Base-by-base conservation (phyloP, 2,797 vertebrate species). In the Falco rusticolus region DNA sequence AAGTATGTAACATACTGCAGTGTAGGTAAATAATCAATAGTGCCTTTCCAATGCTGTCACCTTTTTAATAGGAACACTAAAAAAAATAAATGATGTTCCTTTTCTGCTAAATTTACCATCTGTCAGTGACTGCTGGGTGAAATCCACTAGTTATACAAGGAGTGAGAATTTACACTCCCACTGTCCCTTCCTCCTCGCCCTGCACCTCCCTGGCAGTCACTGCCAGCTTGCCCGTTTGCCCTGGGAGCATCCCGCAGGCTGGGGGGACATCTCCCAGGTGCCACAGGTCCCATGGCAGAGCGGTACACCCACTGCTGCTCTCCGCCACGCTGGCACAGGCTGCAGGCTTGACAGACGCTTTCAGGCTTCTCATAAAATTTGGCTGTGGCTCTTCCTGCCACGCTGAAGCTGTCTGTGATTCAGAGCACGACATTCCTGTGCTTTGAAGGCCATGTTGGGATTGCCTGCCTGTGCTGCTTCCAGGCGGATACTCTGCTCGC, bases 251-350 rank as follows among this genome's bases (percentile, higher is more conserved):
- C 21, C 39, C 19, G 19, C 34, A 16, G 56, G 25, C 81, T 11
- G 29, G 34, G 29, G 34, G 16, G 6, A 59, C 16, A 7, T 31
- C 22, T 34, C 45, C 31, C 29, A 21, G 39, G 17, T 0, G 0
- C 41, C 26, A 4, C 16, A 54, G 45, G 64, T 74, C 26, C 68
- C 0, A 0, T 7, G 26, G 37, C 60, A 20, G 18, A 76, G 33
- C 11, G 0, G 10, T 45, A 16, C 33, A 39, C 61, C 28, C 31
- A 6, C 60, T 29, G 31, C 61, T 63, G 63, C 59, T 56, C 57
- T 43, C 1, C 0, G 0, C 13, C 20, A 2, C 39, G 28, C 80
- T 1, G 4, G 54, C 77, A 69, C 9, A 22, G 43, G 34, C 63
- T 28, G 4, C 16, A 8, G 1, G 1, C 51, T 51, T 63, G 45